These are phyloP conservation scores for Thymelicus lineola DNA, from an alignment of 2,888 invertebrate genomes.

Conservation along the genomic window DNA sequence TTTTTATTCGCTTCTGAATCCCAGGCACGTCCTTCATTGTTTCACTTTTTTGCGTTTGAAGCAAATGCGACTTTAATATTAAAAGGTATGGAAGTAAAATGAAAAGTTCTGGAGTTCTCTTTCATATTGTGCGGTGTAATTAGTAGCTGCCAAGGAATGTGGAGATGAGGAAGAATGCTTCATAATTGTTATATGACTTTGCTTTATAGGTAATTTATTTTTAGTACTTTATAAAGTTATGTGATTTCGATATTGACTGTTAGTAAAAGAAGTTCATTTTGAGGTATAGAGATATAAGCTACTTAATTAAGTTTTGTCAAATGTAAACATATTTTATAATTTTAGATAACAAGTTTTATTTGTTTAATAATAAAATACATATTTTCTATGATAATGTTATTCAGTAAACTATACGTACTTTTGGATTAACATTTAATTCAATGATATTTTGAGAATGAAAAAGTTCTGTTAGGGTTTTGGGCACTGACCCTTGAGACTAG, in stretches of 20 bases:
- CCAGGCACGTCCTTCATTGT: slow-evolving; percentile 41
- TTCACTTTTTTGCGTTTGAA: slow-evolving; percentile 36
- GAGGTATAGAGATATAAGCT: too few species aligned
- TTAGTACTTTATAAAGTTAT: neutral
- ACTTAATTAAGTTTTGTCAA: too few species aligned
- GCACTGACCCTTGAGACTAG: slow-evolving; percentile 1
- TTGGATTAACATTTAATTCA: too few species aligned
- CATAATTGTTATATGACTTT: slow-evolving; percentile 27
- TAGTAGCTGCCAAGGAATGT: slow-evolving; percentile 29
- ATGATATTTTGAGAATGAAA: neutral
- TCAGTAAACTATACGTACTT: too few species aligned
- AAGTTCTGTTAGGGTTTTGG: neutral
- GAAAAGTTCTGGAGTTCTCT: slow-evolving; percentile 33
- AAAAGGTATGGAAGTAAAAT: slow-evolving; percentile 36
- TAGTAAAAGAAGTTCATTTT: too few species aligned
- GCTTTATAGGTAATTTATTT: neutral
- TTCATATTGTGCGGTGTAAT: slow-evolving; percentile 36
- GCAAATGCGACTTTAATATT: slow-evolving; percentile 39
- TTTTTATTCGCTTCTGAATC: slow-evolving; percentile 32
- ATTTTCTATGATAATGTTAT: too few species aligned
- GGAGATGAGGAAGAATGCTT: slow-evolving; percentile 28
- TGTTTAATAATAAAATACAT: too few species aligned
- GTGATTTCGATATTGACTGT: too few species aligned
- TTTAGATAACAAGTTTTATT: too few species aligned
- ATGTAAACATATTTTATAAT: too few species aligned